Evolutionary conservation across 2,797 vertebrate genomes (phyloP), one percentile per base, ranked within the genome.

Genomic region (Eidolon dupreanum): DNA sequence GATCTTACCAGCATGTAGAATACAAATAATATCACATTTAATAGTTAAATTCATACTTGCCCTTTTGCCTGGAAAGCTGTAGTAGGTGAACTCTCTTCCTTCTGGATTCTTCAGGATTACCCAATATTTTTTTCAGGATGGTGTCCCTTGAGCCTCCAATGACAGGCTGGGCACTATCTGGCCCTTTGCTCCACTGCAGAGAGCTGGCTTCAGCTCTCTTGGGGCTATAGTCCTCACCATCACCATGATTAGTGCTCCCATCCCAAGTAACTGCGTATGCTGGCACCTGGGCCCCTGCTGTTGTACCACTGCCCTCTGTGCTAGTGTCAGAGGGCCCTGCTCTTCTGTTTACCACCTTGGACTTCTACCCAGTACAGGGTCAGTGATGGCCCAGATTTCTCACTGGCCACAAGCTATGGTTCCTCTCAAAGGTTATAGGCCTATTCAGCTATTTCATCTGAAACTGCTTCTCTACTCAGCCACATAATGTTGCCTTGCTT

Each of bases 1-100:
- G 22, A 68, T 46, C 55, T 95, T 63, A 68, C 55, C 24, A 93
- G 70, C n/a, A 41, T 85, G 61, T 68, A 51, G 57, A 71, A 46
- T 84, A 90, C 65, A 94, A 46, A 82, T 43, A 36, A 68, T 36
- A 41, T 46, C 26, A 70, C 66, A 38, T 49, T 59, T 55, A 71
- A 55, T 36, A 61, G 59, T 82, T 36, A 63, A 33, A 84, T n/a
- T 73, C 36, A 55, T 46, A 51, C 8, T 17, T 7, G 20, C 43
- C 17, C 15, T 49, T 89, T 92, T 53, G 63, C 53, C 26, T 73
- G 51, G 31, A 24, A 57, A 43, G 70, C 41, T 57, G 10, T 55
- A 20, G 8, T n/a, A 49, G 31, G 17, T 6, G 33, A 89, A 28
- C 15, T 33, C 43, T 77, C 13, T 95, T 9, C 33, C 41, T 59